A percentile compares a stretch with the other conserved stretches of the same genome.
Evolutionary conservation across 2,797 vertebrate species (phyloP).

Genomic region (Syndactyla subalaris): DNA sequence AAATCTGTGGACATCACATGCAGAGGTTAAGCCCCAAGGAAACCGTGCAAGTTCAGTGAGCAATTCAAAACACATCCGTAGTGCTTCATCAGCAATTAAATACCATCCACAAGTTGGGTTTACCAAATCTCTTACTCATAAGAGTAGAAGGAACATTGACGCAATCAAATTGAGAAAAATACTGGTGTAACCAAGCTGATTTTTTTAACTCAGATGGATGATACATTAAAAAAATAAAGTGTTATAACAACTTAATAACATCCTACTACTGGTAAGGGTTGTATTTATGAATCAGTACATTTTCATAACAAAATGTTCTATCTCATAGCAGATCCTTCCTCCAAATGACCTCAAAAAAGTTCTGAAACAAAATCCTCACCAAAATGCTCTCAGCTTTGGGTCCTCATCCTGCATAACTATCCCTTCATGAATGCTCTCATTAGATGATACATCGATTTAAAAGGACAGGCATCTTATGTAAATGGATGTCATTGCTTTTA

Average conservation of each 20-base stretch:
- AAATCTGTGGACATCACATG: fast-evolving
- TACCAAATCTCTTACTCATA: constrained; percentile 29
- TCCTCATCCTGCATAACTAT: not conserved
- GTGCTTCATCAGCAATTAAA: not conserved
- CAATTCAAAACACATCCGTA: not conserved
- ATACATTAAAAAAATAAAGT: not conserved
- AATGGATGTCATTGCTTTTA: constrained; percentile 36
- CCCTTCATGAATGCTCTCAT: constrained; percentile 10
- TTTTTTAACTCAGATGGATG: not conserved
- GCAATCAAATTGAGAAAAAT: constrained; percentile 33
- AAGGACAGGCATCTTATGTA: constrained; percentile 37
- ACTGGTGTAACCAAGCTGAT: not conserved
- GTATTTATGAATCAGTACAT: not conserved
- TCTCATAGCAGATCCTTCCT: not conserved
- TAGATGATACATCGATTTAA: constrained; percentile 9
- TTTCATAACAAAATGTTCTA: not conserved
- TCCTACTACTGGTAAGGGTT: not conserved
- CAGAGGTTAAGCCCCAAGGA: not conserved
- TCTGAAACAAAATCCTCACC: not conserved
- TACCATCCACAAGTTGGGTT: not conserved
- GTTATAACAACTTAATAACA: not conserved
- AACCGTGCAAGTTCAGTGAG: not conserved
- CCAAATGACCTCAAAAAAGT: not conserved
- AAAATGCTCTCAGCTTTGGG: not conserved
- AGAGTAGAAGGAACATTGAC: not conserved